These are phyloP conservation scores for Sus scrofa DNA, from an alignment of 2,113 vertebrate genomes.

Conservation along the genomic window T2T-Sscrofa CM000830.6:89464001-89464500, in stretches of 20 bases:
- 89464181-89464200: constrained; percentile 75
- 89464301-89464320: constrained; percentile 79
- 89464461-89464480: constrained; percentile 58
- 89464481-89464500: constrained; percentile 35
- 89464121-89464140: constrained; percentile 1
- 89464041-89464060: constrained; percentile 47
- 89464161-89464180: constrained; percentile 60
- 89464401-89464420: constrained; percentile 52
- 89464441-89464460: constrained; percentile 52
- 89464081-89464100: background rate
- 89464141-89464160: constrained; percentile 1
- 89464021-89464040: background rate
- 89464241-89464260: constrained; percentile 70
- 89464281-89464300: constrained; percentile 50
- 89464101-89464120: constrained; percentile 16
- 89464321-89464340: constrained; percentile 66
- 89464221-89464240: constrained; percentile 72
- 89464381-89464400: constrained; percentile 70
- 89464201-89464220: constrained; percentile 62
- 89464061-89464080: background rate
- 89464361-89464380: constrained; percentile 78
- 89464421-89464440: constrained; percentile 60
- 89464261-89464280: constrained; percentile 65
- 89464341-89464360: constrained; percentile 80
- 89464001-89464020: background rate